Evolutionary conservation across 2,888 invertebrate genomes (phyloP).

Genomic region (Danaus chrysippus): DNA sequence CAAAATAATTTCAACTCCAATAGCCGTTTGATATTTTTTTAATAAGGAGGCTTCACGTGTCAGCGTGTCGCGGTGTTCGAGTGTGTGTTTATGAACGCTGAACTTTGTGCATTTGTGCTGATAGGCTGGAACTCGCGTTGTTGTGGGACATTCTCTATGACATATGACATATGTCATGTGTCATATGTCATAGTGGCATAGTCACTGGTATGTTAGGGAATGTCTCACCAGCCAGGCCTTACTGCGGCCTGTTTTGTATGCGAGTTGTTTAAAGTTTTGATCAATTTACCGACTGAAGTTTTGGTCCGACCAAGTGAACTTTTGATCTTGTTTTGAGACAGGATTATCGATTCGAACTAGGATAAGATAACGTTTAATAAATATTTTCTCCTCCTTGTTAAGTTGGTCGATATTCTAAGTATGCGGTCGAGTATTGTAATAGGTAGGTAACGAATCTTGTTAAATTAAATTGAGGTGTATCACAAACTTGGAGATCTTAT

Average conservation of each 20-base stretch:
- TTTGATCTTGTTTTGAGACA: slow-evolving; percentile 73
- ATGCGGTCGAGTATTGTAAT: slow-evolving; percentile 59
- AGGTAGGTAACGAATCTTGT: slow-evolving; percentile 77
- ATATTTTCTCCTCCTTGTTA: slow-evolving; percentile 63
- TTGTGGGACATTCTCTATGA: slow-evolving; percentile 2
- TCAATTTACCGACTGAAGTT: slow-evolving; percentile 76
- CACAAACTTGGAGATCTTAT: slow-evolving; percentile 73
- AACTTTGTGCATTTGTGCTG: slow-evolving; percentile 28
- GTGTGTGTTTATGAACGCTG: slow-evolving; percentile 46
- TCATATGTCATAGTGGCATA: not conserved
- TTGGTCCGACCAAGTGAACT: slow-evolving; percentile 79
- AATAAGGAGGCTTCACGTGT: slow-evolving; percentile 43
- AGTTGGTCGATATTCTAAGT: slow-evolving; percentile 56
- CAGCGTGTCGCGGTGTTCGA: slow-evolving; percentile 47
- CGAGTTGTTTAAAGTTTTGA: slow-evolving; percentile 61
- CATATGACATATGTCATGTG: no score
- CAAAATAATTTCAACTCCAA: slow-evolving; percentile 26
- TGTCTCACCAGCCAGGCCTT: slow-evolving; percentile 10
- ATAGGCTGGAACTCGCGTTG: slow-evolving; percentile 15
- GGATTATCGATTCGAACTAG: slow-evolving; percentile 70
- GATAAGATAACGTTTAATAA: slow-evolving; percentile 60
- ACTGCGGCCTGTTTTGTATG: slow-evolving; percentile 29
- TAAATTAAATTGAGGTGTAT: slow-evolving; percentile 73
- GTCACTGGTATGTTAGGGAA: slow-evolving; percentile 2
- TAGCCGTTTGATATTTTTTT: slow-evolving; percentile 19